A percentile compares a stretch with the other conserved stretches of the same genome.
Conservation (phyloP, 2,888 invertebrate genomes). For the Mesoligia furuncula region DNA sequence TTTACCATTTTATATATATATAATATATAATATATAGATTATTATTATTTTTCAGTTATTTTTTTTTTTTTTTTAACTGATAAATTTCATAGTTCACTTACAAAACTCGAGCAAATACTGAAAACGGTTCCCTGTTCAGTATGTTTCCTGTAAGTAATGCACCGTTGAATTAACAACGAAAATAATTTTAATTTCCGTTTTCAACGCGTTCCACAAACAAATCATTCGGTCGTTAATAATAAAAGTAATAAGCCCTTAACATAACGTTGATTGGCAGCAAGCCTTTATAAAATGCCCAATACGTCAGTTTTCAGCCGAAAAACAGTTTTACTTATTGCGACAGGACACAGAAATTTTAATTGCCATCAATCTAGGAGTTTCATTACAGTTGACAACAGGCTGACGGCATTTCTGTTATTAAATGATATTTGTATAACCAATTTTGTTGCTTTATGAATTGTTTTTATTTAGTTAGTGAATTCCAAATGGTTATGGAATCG, state of each 20-base stretch:
- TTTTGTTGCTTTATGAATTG: not conserved
- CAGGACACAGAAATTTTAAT: conserved; percentile 55
- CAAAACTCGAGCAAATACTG: not conserved
- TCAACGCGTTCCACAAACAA: conserved; percentile 19
- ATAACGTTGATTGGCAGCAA: conserved; percentile 36
- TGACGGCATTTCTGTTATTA: conserved; percentile 38
- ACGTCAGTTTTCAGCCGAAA: conserved; percentile 39
- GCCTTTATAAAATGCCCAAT: conserved; percentile 47
- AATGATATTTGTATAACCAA: conserved; percentile 10
- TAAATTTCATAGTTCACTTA: too few relatives aligned
- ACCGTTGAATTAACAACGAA: not conserved
- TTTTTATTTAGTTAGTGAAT: not conserved
- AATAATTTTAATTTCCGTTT: conserved; percentile 9
- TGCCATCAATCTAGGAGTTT: conserved; percentile 57
- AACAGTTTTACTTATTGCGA: conserved; percentile 45
- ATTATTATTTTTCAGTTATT: too few relatives aligned
- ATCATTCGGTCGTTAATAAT: conserved; percentile 24
- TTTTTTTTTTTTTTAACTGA: too few relatives aligned
- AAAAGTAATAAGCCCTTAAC: conserved; percentile 28
- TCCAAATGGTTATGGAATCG: not conserved
- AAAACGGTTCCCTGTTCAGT: not conserved
- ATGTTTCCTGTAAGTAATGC: not conserved
- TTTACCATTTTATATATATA: too few relatives aligned
- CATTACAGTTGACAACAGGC: conserved; percentile 44
- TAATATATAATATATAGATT: too few relatives aligned